A percentile compares a stretch with the other conserved stretches of the same genome.
phyloP scores from a whole-genome alignment of 2,797 vertebrate genomes.

The Gadopsis marmoratus region DNA sequence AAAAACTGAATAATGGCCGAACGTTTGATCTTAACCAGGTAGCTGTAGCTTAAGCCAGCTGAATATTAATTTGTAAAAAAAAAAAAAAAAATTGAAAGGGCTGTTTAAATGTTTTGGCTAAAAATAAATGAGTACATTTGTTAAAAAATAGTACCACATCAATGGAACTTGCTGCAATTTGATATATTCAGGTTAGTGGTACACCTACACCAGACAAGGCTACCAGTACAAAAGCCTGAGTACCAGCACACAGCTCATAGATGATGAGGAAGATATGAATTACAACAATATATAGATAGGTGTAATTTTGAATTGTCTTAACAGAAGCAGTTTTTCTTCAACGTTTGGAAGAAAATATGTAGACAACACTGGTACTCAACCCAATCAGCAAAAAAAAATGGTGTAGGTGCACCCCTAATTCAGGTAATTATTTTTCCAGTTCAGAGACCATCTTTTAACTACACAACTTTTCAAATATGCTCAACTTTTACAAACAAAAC shows the following conservation, averaged over 20 bases:
- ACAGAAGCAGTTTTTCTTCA: constrained; percentile 20
- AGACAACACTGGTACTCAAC: constrained; percentile 30
- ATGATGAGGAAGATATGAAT: background rate
- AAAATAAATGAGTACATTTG: constrained; percentile 42
- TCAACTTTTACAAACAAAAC: constrained; percentile 32
- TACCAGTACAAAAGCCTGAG: constrained; percentile 29
- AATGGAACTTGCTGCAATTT: constrained; percentile 71
- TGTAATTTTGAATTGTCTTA: background rate
- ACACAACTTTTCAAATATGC: constrained; percentile 44
- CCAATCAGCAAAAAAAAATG: constrained; percentile 46
- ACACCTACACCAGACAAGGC: constrained; percentile 47
- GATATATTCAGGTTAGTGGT: constrained; percentile 67
- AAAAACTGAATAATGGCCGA: constrained; percentile 56
- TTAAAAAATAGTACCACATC: constrained; percentile 48
- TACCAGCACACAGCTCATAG: constrained; percentile 31
- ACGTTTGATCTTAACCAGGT: constrained; percentile 48
- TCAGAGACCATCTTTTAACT: constrained; percentile 46
- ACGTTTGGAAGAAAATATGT: background rate
- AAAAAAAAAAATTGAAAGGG: constrained; percentile 53
- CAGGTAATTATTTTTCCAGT: constrained; percentile 49
- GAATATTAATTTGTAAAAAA: constrained; percentile 55
- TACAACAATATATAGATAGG: background rate
- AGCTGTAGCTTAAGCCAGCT: constrained; percentile 48
- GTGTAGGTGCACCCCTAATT: constrained; percentile 61
- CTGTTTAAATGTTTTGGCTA: constrained; percentile 65